Evolutionary conservation across 2,113 vertebrate genomes (phyloP).

Genomic region (Proteles cristata): DNA sequence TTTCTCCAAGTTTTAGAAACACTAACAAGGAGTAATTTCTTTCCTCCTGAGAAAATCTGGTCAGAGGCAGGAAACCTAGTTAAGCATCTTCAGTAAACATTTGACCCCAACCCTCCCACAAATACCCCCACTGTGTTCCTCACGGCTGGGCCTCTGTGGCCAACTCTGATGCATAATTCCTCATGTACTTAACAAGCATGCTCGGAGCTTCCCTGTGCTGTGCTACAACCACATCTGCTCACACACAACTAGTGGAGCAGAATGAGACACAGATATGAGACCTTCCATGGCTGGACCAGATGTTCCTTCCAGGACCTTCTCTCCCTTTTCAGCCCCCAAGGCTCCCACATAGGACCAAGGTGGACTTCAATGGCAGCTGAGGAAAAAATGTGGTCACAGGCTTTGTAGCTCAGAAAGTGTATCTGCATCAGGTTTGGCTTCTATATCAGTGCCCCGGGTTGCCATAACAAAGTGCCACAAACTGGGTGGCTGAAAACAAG

Average conservation of each 20-base stretch:
- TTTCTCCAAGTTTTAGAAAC: constrained; percentile 23
- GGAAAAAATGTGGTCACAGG: neutral
- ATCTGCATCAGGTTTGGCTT: neutral
- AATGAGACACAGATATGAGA: neutral
- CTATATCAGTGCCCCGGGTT: neutral
- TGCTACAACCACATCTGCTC: neutral
- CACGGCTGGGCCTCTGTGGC: too few species aligned
- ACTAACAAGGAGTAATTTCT: neutral
- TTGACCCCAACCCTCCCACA: neutral
- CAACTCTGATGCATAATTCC: too few species aligned
- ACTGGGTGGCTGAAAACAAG: neutral
- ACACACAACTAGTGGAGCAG: rapidly evolving
- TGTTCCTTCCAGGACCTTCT: rapidly evolving
- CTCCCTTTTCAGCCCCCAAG: neutral
- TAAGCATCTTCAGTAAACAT: neutral
- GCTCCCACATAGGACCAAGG: neutral
- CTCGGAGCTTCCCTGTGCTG: neutral
- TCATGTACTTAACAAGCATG: neutral
- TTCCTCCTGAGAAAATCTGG: neutral
- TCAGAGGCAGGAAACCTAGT: neutral
- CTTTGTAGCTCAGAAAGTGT: neutral
- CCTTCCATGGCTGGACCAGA: rapidly evolving
- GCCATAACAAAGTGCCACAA: neutral
- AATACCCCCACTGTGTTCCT: neutral
- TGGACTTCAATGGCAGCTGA: neutral